A percentile compares a stretch with the other conserved stretches of the same genome.
These are phyloP conservation scores for Selene dorsalis DNA, from an alignment of 2,797 vertebrate genomes.

Conservation along the genomic window DNA sequence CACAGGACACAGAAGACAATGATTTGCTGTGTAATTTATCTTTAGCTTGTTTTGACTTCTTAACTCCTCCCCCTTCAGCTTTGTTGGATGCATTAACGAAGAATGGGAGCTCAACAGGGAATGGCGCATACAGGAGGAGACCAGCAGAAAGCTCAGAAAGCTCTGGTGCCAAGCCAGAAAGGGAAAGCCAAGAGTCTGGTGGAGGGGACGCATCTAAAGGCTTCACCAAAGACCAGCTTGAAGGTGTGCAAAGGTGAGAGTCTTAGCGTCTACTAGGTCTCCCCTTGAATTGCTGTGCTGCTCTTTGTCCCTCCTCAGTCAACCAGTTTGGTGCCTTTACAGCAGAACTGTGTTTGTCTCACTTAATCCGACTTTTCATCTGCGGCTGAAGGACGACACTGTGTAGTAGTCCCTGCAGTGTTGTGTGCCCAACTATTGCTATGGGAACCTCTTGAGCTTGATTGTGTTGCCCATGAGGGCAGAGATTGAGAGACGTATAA, in stretches of 20 bases:
- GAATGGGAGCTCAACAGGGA: constrained; percentile 90
- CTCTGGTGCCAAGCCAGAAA: constrained; percentile 60
- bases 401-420: constrained; percentile 30
- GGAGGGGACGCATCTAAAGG: constrained; percentile 86
- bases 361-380: constrained; percentile 21
- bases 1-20: not conserved
- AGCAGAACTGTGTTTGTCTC: constrained; percentile 12
- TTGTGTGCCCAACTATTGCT: constrained; percentile 53
- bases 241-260: constrained; percentile 93
- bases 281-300: not conserved
- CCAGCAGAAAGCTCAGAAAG: constrained; percentile 79
- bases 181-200: constrained; percentile 72
- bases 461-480: constrained; percentile 43
- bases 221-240: constrained; percentile 93
- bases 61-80: constrained; percentile 73
- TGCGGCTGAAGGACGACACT: constrained; percentile 34
- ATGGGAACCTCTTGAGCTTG: constrained; percentile 62
- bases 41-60: not conserved
- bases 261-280: not conserved
- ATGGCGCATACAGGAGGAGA: constrained; percentile 85
- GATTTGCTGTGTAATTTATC: not conserved
- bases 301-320: constrained; percentile 1
- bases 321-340: constrained; percentile 15
- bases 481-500: constrained; percentile 31
- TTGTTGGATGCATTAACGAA: constrained; percentile 90